Base-by-base conservation (phyloP, 1,140 invertebrate genomes). In the Himalopsyche phryganea region DNA sequence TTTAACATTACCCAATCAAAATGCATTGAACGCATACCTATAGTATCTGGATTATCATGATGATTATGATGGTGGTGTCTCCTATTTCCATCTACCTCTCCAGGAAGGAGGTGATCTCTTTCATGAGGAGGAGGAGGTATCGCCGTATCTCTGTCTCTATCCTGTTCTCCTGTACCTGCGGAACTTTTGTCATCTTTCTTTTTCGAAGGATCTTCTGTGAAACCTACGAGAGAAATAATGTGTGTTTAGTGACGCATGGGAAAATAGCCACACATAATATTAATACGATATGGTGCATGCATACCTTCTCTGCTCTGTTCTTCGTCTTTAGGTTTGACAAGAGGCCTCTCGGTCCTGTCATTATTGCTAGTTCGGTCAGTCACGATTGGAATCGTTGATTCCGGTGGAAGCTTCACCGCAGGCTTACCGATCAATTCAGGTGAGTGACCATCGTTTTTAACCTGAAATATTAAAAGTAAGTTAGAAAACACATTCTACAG, bases 351-450 rank as follows among this genome's bases (percentile, higher is more conserved):
- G 14, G 14, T 20, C 10, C 38, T 46, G 13, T 46, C 45, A 10
- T 53, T 41, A 18, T 38, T 38, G 41, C 32, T 11, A 38, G 32
- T 23, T 19, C 32, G 46, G 10, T 50, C 49, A 15, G 46, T 45
- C 17, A 48, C 50, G 2, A 35, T 45, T 1, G 60, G 60, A 32
- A 40, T 38, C 17, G 38, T 19, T 6, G 19, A 38, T 20, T 57
- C 60, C 1, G 15, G 77, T 58, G 77, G 75, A 50, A 78, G 75
- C 36, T 71, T 71, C 57, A 78, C 71, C 49, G 67, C 65, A 23
- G 61, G 66, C 38, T 71, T 69, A 38, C 72, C 69, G 23, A 36
- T 55, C 47, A 58, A 19, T 38, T 62, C 60, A 4, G 60, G 60
- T 17, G 60, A 62, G 35, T 62, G 60, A 1, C 60, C 60, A 36